Evolutionary conservation across 2,888 invertebrate species (phyloP).

Genomic region (Drosophila kuntzei): DNA sequence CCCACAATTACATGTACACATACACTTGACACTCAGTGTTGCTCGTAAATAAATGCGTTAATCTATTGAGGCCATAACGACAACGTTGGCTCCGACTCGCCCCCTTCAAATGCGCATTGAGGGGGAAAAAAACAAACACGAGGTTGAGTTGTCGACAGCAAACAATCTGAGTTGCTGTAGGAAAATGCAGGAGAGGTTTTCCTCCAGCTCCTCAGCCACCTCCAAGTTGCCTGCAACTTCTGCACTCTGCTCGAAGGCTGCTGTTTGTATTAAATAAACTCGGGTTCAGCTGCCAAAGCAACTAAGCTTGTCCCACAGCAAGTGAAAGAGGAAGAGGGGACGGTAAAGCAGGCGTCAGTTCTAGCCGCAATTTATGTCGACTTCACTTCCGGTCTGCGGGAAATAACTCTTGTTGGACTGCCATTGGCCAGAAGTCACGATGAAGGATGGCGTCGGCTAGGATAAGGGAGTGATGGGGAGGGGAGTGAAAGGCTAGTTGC

Average conservation of each 20-base stretch:
- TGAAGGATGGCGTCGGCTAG: background rate
- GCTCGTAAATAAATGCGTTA: slow-evolving; percentile 59
- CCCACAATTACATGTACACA: slow-evolving; percentile 2
- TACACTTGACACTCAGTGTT: slow-evolving; percentile 35
- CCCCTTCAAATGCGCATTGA: slow-evolving; percentile 42
- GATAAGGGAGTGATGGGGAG: background rate
- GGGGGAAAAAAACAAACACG: slow-evolving; percentile 47
- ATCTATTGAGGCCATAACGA: slow-evolving; percentile 60
- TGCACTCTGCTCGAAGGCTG: slow-evolving; percentile 41
- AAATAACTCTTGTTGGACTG: slow-evolving; percentile 73
- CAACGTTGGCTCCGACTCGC: slow-evolving; percentile 13
- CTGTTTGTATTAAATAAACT: slow-evolving; percentile 61
- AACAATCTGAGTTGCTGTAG: slow-evolving; percentile 56
- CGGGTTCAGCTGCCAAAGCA: slow-evolving; percentile 56
- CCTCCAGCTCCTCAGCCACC: slow-evolving; percentile 19
- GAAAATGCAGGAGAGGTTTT: slow-evolving; percentile 47
- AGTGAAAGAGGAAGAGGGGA: slow-evolving; percentile 12
- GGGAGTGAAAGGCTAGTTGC: background rate
- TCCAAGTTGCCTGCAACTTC: slow-evolving; percentile 28
- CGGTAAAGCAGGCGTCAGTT: slow-evolving; percentile 56
- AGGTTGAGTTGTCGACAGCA: slow-evolving; percentile 56
- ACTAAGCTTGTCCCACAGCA: slow-evolving; percentile 23
- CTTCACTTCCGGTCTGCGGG: slow-evolving; percentile 78
- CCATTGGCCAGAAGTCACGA: slow-evolving; percentile 39
- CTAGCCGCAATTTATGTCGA: slow-evolving; percentile 80